Evolutionary conservation across 2,888 invertebrate species (phyloP), one percentile per base, ranked within the genome.

Genomic region (Scotopteryx bipunctaria): DNA sequence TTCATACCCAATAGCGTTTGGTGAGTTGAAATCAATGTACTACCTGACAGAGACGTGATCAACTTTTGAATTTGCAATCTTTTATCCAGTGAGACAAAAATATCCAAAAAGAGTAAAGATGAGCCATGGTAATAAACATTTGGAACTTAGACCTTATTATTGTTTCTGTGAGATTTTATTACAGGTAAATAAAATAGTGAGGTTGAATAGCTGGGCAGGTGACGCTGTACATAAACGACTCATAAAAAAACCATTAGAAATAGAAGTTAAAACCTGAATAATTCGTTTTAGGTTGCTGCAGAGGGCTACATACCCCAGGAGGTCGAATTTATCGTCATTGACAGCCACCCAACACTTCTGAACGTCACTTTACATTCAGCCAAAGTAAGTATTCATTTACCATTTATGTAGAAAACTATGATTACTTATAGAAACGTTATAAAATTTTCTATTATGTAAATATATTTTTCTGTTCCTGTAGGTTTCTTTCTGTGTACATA

Each of bases 301-400:
- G 96, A 96, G 70, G 96, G 96, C 29, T 97, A 94, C 76, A 91
- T 94, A 31, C 96, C 97, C 0, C 93, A 94, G 66, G 96, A 97
- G 80, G 91, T 96, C 16, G 96, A 97, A 74, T 96, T 97, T 76
- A 94, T 95, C 83, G 96, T 97, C 5, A 94, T 95, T 37, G 96
- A 97, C 61, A 94, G 94, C 67, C 96, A 96, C 81, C 96, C 97
- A 2, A 97, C 97, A 1, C 87, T 95, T 43, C 86, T 97, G 35
- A 97, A 97, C 81, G 93, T 97, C 27, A 97, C 97, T 5, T 84
- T 97, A 61, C 93, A 94, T 73, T 93, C 94, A 41, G 93, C 94
- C 25, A 95, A 95, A 93, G 97, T 97, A 92, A 91, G 91, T 78
- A 41, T 9, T 15, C 3, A 36, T 44, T 23, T 5, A 14, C 5